Evolutionary conservation across 2,888 invertebrate species (phyloP), one percentile per base, ranked within the genome.

Genomic region (Thyatira batis): DNA sequence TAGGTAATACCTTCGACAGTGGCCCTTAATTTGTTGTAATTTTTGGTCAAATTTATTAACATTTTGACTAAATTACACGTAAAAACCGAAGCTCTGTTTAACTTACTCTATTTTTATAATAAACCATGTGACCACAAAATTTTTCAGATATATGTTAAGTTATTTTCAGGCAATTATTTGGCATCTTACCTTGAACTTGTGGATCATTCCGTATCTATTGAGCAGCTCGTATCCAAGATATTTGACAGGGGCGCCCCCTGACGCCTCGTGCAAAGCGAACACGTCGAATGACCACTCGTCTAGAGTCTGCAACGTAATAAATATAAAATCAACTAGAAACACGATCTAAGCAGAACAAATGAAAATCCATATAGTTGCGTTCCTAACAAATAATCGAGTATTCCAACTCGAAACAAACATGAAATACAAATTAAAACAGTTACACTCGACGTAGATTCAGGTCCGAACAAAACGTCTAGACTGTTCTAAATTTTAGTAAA

Each of bases 261-360:
- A 94, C 2, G 96, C 95, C 67, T 98, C 97, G 77, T 96, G 96
- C 61, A 99, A 92, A 1, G 96, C 95, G 81, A 98, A 98, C 59
- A 98, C 97, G 88, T 98, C 97, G 88, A 98, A 98, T 3, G 96
- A 96, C 98, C 98, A 99, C 66, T 97, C 96, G 85, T 98, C 98
- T 60, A 98, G 91, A 50, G 96, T 96, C 97, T 97, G 89, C 8
- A 71, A 77, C 20, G 55, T 63, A 61, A 33, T 20, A 21, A 45
- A 54, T 45, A 6, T 21, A 3, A 23, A 1, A n/a, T 1, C 1
- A 23, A 23, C 11, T 3, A 45, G n/a, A 2, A n/a, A 45, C n/a
- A 45, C 20, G n/a, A 23, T 1, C 1, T 30, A 6, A 45, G 5
- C 3, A n/a, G 21, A 20, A 20, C 2, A 10, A n/a, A n/a, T n/a